These are phyloP conservation scores for Chirona hameri DNA, from an alignment of 2,888 invertebrate species.

Conservation along the genomic window DNA sequence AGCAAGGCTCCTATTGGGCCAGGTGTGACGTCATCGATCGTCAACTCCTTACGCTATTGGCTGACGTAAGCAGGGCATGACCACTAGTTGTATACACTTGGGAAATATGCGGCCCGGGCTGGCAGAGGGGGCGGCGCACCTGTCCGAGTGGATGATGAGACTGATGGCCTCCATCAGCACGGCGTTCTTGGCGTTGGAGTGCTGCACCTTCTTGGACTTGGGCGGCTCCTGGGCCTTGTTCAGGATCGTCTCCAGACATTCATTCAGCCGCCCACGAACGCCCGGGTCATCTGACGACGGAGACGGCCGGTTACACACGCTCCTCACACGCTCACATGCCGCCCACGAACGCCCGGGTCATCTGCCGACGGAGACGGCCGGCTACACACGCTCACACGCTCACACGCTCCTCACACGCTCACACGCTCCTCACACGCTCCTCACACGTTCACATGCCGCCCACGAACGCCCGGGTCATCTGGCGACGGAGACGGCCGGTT, in stretches of 20 bases:
- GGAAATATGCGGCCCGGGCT: neutral
- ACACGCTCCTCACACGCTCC: too few relatives aligned
- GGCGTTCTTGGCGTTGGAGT: constrained; percentile 99
- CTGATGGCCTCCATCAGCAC: constrained; percentile 99
- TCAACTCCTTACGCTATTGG: too few relatives aligned
- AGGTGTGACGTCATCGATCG: too few relatives aligned
- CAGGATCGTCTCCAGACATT: constrained; percentile 95
- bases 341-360: constrained; percentile 93
- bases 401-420: constrained; percentile 90
- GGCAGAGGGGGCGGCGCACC: constrained; percentile 47
- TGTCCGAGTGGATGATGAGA: constrained; percentile 98
- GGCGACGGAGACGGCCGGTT: constrained; percentile 46
- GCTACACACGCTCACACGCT: too few relatives aligned
- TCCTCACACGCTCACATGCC: constrained; percentile 51
- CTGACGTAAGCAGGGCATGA: too few relatives aligned
- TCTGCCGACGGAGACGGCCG: constrained; percentile 56
- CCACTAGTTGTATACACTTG: too few relatives aligned
- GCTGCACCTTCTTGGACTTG: constrained; percentile 99
- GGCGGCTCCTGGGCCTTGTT: constrained; percentile 99
- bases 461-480: constrained; percentile 94
- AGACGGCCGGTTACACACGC: neutral
- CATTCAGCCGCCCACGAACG: constrained; percentile 90
- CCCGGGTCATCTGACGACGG: constrained; percentile 83
- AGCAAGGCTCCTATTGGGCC: too few relatives aligned
- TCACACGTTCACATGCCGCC: constrained; percentile 91